These are phyloP conservation scores for Ctenodactylus gundi DNA, from an alignment of 2,113 vertebrate species.

Conservation along the genomic window DNA sequence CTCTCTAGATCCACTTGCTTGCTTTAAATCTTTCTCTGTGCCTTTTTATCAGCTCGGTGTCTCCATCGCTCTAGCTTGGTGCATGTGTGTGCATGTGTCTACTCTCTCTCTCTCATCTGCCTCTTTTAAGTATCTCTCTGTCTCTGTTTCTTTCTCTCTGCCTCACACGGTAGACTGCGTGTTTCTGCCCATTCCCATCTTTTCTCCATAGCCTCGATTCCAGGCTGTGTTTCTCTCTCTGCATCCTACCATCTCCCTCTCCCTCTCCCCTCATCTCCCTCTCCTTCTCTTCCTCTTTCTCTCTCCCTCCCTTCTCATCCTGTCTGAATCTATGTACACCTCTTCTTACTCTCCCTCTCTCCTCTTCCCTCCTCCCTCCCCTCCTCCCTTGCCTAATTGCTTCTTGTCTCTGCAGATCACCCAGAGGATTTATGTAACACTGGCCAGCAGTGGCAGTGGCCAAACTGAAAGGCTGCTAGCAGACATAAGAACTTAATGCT, in stretches of 20 bases:
- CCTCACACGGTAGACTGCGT: background rate
- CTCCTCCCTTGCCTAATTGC: slow-evolving; percentile 73
- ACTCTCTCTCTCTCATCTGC: background rate
- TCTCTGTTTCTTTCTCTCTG: background rate
- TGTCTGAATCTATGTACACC: too few relatives aligned
- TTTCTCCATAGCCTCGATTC: background rate
- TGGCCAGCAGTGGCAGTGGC: slow-evolving; percentile 64
- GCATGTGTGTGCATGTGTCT: accelerated
- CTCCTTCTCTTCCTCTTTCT: background rate
- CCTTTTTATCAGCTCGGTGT: background rate
- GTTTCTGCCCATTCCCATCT: background rate
- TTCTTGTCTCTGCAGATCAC: slow-evolving; percentile 72
- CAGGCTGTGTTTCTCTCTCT: background rate
- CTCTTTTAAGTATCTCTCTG: background rate
- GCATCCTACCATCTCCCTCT: background rate
- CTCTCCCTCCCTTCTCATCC: background rate
- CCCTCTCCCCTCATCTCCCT: background rate
- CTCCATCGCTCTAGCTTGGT: background rate
- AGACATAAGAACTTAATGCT: slow-evolving; percentile 78
- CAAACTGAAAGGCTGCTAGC: slow-evolving; percentile 76
- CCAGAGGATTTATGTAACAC: slow-evolving; percentile 79
- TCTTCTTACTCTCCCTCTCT: slow-evolving; percentile 46
- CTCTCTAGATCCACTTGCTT: background rate
- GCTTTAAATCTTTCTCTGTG: background rate
- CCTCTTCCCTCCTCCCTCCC: background rate